These are phyloP conservation scores for Eurystomus glaucurus DNA, from an alignment of 2,797 vertebrate genomes.

Conservation along the genomic window DNA sequence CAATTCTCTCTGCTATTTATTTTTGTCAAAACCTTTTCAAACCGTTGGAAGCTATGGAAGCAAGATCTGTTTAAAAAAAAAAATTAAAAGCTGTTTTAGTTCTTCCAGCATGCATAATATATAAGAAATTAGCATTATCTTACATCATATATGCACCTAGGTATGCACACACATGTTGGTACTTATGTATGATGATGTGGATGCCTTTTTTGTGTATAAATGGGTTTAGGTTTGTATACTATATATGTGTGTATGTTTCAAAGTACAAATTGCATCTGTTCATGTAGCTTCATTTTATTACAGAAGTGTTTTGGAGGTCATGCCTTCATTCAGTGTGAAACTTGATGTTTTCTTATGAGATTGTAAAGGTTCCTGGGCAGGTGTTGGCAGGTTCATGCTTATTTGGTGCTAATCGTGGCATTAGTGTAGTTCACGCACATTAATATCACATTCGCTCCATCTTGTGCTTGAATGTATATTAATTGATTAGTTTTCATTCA, in stretches of 20 bases:
- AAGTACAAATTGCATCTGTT: background rate
- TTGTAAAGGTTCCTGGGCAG: too few species aligned
- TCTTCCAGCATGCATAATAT: background rate
- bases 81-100: background rate
- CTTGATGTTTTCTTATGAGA: background rate
- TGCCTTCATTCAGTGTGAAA: background rate
- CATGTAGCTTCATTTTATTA: background rate
- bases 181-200: background rate
- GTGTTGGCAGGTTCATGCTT: too few species aligned
- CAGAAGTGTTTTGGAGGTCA: background rate
- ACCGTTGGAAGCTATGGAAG: background rate
- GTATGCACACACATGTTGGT: background rate
- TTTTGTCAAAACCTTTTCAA: background rate
- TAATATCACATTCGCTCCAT: too few species aligned
- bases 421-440: too few species aligned
- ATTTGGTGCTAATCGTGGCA: too few species aligned
- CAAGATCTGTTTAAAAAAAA: background rate
- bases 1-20: background rate
- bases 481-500: too few species aligned
- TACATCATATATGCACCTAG: accelerated
- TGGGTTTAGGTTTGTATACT: background rate
- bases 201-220: background rate
- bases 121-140: background rate
- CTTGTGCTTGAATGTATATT: too few species aligned
- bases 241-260: background rate